Evolutionary conservation across 1,140 invertebrate genomes (phyloP), one percentile per base, ranked within the genome.

Genomic region (Halyomorpha halys): DNA sequence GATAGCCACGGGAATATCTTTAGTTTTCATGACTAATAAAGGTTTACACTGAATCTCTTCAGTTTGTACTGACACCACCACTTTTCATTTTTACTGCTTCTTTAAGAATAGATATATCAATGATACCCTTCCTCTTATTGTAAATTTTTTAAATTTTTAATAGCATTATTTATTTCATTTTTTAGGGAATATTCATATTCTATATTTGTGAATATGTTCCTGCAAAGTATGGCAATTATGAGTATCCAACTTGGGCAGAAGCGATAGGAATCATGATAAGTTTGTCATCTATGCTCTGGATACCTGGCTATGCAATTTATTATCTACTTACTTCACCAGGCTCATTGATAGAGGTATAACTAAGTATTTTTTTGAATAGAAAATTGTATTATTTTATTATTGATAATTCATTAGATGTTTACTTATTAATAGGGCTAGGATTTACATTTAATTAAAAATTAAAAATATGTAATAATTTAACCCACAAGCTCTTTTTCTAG

Each of bases 251-350:
- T 19, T 89, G 86, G 86, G 86, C 84, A 3, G 81, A 89, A 69
- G 72, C 80, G 16, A 75, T 90, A 65, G 87, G 87, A 1, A 83
- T 84, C 68, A 72, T 78, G 44, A 76, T 90, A 65, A 86, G 85
- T 60, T 72, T 88, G n/a, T 81, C 84, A 0, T 90, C 88, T 1
- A 87, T 90, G 79, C 74, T 86, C 9, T 83, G 84, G 77, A 83
- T 90, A 69, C 87, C 87, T 6, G 72, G 73, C 2, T 86, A 86
- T 68, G 81, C 79, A 14, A 70, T 86, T 30, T 84, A 83, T 67
- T 82, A 81, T 64, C 59, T 81, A 5, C 65, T 76, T 5, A 71
- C 71, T 1, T 72, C 74, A 63, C 74, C 78, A 53, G 80, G 80
- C 68, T 75, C 77, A 18, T 67, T 82, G 4, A 73, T 75, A 65